These are phyloP conservation scores for Euzophera pinguis DNA, from an alignment of 2,888 invertebrate genomes.

Conservation along the genomic window DNA sequence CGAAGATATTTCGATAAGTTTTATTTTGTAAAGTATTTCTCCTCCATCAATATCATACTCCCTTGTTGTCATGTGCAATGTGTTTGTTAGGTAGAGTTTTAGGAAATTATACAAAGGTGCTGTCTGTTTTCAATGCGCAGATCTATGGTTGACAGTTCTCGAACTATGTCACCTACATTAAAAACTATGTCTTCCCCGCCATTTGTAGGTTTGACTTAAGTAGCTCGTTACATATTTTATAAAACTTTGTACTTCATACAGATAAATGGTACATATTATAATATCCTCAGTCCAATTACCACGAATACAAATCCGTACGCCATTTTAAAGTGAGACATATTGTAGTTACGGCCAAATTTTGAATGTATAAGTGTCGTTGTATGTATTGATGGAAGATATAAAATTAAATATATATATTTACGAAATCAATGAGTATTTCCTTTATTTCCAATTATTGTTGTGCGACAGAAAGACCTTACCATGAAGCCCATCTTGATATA, in stretches of 20 bases:
- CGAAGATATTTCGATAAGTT: slow-evolving; percentile 80
- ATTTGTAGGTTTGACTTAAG: slow-evolving; percentile 43
- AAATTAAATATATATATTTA: slow-evolving; percentile 81
- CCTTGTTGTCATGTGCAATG: slow-evolving; percentile 44
- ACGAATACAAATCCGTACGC: slow-evolving; percentile 27
- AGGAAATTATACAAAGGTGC: slow-evolving; percentile 48
- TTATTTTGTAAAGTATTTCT: slow-evolving; percentile 77
- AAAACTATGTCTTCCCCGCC: slow-evolving; percentile 67
- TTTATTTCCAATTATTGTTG: slow-evolving; percentile 2
- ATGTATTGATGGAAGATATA: slow-evolving; percentile 81
- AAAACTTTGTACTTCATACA: background rate
- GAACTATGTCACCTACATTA: slow-evolving; percentile 31
- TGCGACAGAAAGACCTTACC: too few species aligned
- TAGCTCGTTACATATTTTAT: slow-evolving; percentile 16
- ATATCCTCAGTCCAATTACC: slow-evolving; percentile 18
- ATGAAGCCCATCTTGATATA: too few species aligned
- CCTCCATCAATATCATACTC: slow-evolving; percentile 78
- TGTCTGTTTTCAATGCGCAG: slow-evolving; percentile 33
- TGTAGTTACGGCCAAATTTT: slow-evolving; percentile 67
- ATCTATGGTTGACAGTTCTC: slow-evolving; percentile 13
- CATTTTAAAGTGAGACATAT: slow-evolving; percentile 63
- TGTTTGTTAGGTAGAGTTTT: slow-evolving; percentile 31
- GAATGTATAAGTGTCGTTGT: slow-evolving; percentile 73
- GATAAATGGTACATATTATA: slow-evolving; percentile 8
- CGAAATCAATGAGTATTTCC: slow-evolving; percentile 48